Evolutionary conservation across 2,113 vertebrate species (phyloP), one percentile per base, ranked within the genome.

Genomic region (Sialia sialis): DNA sequence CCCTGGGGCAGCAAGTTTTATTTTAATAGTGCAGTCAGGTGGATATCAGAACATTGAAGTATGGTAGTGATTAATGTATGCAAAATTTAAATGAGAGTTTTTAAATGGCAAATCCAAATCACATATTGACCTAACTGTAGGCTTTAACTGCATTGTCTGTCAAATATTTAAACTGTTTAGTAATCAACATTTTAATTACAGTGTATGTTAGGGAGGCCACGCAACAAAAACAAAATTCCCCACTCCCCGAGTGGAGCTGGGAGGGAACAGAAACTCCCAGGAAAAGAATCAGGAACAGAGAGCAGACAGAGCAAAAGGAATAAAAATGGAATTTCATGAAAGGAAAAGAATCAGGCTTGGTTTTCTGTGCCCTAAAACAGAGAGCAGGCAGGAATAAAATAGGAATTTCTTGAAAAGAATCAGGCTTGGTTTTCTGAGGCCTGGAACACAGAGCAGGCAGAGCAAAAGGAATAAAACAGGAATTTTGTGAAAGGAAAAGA

Each of bases 61-160:
- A 97, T 97, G 97, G 97, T 98, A 98, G 98, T 99, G 99, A 99
- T 99, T 99, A 99, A 99, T 99, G 98, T 98, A 98, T 99, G 98
- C 98, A 98, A 98, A 98, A 98, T 99, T 98, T 98, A 98, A 99
- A 98, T 98, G 98, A 98, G 98, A 97, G 98, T 97, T 98, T 98
- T 97, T 97, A 98, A 98, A 98, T 98, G 98, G 98, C 98, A 98
- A 98, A 98, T 98, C 98, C 98, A 96, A 98, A 98, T 98, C 97
- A 98, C 98, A 98, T 98, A 98, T 96, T 98, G 98, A 98, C 98
- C 98, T 97, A 97, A 98, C 98, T 94, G 97, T 97, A 97, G 97
- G 96, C 97, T 98, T 97, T 97, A 97, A 97, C 96, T 92, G 97
- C 97, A 97, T 98, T 98, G 97, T 98, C 98, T 98, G 97, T 98